Percentiles rank a stretch among this genome's conserved stretches.
Evolutionary conservation across 2,113 vertebrate species (phyloP).

Genomic region (Bufo bufo): DNA sequence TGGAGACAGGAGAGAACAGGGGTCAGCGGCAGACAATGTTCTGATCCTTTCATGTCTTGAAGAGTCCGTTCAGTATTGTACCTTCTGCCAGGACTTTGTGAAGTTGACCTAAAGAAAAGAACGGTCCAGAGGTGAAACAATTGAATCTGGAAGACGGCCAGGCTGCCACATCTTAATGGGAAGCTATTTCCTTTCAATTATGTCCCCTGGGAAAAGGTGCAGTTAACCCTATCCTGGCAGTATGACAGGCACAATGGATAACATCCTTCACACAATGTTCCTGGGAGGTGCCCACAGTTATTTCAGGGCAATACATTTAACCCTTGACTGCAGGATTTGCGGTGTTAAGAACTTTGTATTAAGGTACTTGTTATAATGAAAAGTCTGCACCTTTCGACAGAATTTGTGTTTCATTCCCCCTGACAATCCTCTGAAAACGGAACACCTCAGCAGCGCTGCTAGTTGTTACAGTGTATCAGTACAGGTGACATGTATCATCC

Average conservation of each 20-base stretch:
- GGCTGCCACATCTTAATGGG: constrained; percentile 19
- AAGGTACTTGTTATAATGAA: too few species aligned
- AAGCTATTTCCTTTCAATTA: constrained; percentile 19
- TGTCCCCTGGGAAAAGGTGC: constrained; percentile 15
- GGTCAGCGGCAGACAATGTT: not conserved
- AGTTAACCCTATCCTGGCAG: constrained; percentile 21
- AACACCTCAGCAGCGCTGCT: too few species aligned
- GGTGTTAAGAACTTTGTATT: not conserved
- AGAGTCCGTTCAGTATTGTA: not conserved
- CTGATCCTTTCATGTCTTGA: not conserved
- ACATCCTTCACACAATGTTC: not conserved
- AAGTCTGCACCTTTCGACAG: too few species aligned
- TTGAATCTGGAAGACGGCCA: constrained; percentile 7
- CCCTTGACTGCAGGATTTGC: not conserved
- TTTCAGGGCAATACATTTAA: not conserved
- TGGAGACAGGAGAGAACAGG: not conserved
- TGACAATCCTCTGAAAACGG: too few species aligned
- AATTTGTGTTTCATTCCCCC: too few species aligned
- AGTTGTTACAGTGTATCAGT: too few species aligned
- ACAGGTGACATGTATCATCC: too few species aligned
- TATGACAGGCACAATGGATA: not conserved
- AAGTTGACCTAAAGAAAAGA: constrained; percentile 14
- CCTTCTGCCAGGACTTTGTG: not conserved
- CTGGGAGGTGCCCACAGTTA: not conserved
- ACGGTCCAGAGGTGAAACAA: constrained; percentile 22